These are phyloP conservation scores for Euschistus heros DNA, from an alignment of 1,140 invertebrate genomes.

Conservation along the genomic window DNA sequence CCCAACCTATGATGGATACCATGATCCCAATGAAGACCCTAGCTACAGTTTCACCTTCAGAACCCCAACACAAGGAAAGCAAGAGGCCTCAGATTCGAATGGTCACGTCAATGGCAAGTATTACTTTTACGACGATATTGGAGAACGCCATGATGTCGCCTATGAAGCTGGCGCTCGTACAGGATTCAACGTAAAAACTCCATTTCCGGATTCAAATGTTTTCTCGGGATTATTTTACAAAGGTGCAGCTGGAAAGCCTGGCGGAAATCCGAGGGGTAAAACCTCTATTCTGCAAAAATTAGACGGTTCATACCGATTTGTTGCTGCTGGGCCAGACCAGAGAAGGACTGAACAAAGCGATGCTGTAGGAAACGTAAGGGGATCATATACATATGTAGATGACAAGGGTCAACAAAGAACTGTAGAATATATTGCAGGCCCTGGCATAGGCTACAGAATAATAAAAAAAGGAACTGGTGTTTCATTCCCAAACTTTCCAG, in stretches of 20 bases:
- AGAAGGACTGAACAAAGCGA: slow-evolving; percentile 57
- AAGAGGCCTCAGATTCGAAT: slow-evolving; percentile 48
- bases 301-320: slow-evolving; percentile 54
- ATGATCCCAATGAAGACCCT: slow-evolving; percentile 59
- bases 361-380: slow-evolving; percentile 51
- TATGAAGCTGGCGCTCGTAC: slow-evolving; percentile 58
- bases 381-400: slow-evolving; percentile 62
- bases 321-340: slow-evolving; percentile 57
- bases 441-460: slow-evolving; percentile 59
- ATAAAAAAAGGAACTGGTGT: slow-evolving; percentile 48
- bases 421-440: slow-evolving; percentile 61
- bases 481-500: slow-evolving; percentile 34
- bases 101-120: slow-evolving; percentile 47
- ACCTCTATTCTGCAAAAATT: slow-evolving; percentile 48
- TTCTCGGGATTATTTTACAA: slow-evolving; percentile 39
- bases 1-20: slow-evolving; percentile 51
- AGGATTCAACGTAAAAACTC: slow-evolving; percentile 57
- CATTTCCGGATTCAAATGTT: slow-evolving; percentile 47
- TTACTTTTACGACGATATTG: slow-evolving; percentile 56
- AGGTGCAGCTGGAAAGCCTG: slow-evolving; percentile 35
- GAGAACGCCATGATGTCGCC: slow-evolving; percentile 57
- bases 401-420: slow-evolving; percentile 59
- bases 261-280: slow-evolving; percentile 43
- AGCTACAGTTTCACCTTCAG: slow-evolving; percentile 55
- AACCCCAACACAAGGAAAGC: slow-evolving; percentile 50